Conservation (phyloP, 1,140 invertebrate species). For the fruit fly (Drosophila melanogaster) region DNA sequence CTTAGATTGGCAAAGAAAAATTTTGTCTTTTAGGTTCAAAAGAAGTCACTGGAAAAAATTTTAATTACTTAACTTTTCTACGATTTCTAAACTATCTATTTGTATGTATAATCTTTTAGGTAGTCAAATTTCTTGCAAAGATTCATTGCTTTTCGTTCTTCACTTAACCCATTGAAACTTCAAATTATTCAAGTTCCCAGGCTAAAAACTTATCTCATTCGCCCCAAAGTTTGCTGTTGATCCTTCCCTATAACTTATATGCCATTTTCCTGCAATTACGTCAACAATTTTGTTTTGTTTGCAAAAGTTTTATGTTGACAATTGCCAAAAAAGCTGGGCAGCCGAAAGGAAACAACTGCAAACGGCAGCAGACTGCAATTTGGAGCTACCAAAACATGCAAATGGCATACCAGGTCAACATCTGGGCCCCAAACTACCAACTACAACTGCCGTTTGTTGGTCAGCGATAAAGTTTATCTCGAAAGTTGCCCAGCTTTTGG, state of each 20-base stretch:
- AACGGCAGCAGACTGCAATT: slow-evolving; percentile 57
- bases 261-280: slow-evolving; percentile 73
- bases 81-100: not conserved
- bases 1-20: not conserved
- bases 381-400: slow-evolving; percentile 69
- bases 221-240: slow-evolving; percentile 17
- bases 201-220: slow-evolving; percentile 50
- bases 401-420: slow-evolving; percentile 80
- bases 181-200: slow-evolving; percentile 18
- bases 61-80: not conserved
- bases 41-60: not conserved
- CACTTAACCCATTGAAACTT: slow-evolving; percentile 27
- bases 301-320: slow-evolving; percentile 74
- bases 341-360: slow-evolving; percentile 40
- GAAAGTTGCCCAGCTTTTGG: slow-evolving; percentile 63
- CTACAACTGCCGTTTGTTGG: slow-evolving; percentile 37
- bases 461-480: slow-evolving; percentile 78
- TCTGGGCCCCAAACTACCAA: slow-evolving; percentile 36
- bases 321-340: slow-evolving; percentile 60
- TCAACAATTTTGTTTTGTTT: slow-evolving; percentile 58
- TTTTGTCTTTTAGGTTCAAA: not conserved
- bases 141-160: slow-evolving; percentile 10
- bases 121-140: not conserved
- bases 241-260: slow-evolving; percentile 48
- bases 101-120: not conserved